These are phyloP conservation scores for Falco berigora DNA, from an alignment of 2,797 vertebrate genomes.

Conservation along the genomic window DNA sequence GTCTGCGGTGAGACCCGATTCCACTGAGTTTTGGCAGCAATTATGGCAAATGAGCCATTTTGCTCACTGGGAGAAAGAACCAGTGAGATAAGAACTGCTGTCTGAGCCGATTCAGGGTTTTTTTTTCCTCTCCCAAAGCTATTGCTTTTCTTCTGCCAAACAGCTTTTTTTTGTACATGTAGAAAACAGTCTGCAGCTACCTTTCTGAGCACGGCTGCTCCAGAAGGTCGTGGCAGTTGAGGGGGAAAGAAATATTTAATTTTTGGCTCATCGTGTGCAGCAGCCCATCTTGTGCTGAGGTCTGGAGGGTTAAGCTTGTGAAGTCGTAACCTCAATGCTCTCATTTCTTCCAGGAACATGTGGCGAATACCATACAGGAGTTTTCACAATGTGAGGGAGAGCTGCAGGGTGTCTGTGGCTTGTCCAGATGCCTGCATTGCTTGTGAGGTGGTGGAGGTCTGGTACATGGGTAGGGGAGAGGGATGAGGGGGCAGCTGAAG, in stretches of 20 bases:
- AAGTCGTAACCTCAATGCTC: neutral
- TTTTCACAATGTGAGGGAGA: neutral
- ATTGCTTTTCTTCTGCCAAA: neutral
- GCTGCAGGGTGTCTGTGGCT: neutral
- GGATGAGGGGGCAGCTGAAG: neutral
- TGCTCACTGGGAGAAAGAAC: neutral
- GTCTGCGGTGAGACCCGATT: neutral
- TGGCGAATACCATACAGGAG: neutral
- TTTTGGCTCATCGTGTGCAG: neutral
- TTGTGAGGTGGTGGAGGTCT: neutral
- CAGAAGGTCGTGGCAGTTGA: neutral
- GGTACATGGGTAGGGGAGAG: neutral
- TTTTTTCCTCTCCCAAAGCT: neutral
- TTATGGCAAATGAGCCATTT: neutral
- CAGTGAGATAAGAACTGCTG: neutral
- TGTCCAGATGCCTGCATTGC: rapidly evolving
- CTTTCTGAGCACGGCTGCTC: neutral
- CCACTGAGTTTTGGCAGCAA: neutral
- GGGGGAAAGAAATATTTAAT: neutral
- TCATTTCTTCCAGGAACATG: neutral
- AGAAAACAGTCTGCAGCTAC: neutral
- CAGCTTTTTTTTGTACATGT: neutral
- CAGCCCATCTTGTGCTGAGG: neutral
- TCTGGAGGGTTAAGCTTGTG: neutral
- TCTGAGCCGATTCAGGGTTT: neutral